Evolutionary conservation across 2,888 invertebrate species (phyloP).

Genomic region (Idaea straminata): DNA sequence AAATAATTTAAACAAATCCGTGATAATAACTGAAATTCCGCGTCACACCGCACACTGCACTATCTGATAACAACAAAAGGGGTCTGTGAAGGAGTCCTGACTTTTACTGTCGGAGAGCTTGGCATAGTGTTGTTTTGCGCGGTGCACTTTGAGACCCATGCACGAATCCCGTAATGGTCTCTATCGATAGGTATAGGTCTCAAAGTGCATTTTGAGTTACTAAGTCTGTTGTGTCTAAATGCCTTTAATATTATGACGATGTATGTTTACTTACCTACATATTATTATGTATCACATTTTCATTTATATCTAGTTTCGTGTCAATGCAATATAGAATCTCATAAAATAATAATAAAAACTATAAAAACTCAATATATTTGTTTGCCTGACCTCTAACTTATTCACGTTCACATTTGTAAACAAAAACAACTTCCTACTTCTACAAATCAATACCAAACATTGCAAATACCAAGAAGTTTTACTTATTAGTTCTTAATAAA

Average conservation of each 20-base stretch:
- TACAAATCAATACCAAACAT: not conserved
- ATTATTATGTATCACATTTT: not conserved
- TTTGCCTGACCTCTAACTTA: not conserved
- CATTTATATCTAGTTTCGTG: not conserved
- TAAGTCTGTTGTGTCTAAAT: too few relatives aligned
- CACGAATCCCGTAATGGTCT: too few relatives aligned
- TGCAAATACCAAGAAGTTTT: slow-evolving; percentile 3
- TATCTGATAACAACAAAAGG: too few relatives aligned
- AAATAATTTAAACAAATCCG: too few relatives aligned
- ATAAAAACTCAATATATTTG: not conserved
- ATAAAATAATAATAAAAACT: slow-evolving; percentile 6
- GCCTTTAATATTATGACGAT: not conserved
- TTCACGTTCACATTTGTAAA: not conserved
- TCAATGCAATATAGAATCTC: not conserved
- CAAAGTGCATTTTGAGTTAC: too few relatives aligned
- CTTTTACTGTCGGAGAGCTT: too few relatives aligned
- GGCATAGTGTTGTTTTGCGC: too few relatives aligned
- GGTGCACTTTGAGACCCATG: too few relatives aligned
- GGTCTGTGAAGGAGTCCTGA: too few relatives aligned
- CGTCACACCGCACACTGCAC: too few relatives aligned
- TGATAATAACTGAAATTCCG: too few relatives aligned
- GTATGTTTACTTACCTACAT: not conserved
- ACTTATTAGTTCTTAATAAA: slow-evolving; percentile 24
- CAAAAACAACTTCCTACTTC: slow-evolving; percentile 5
- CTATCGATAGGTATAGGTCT: too few relatives aligned